Base-by-base conservation (phyloP, 2,113 vertebrate species). In the Tauraco erythrolophus region DNA sequence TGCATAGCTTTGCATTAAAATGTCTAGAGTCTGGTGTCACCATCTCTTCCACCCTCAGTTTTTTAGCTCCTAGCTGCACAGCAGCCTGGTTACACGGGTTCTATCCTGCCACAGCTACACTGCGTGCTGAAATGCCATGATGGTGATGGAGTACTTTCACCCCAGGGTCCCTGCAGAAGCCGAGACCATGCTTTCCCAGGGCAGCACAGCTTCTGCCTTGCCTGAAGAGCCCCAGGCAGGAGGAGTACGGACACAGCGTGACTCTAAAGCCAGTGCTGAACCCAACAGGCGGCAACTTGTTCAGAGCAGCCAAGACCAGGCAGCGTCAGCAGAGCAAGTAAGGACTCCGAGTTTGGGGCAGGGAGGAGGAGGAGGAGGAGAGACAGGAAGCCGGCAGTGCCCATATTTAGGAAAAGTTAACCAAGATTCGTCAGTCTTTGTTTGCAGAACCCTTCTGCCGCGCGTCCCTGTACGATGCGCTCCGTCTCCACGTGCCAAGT, bases 401-500 rank as follows among this genome's bases (percentile, higher is more conserved):
- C 60, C 66, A 4, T 30, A 54, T 65, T 78, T 46, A 75, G 88
- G 17, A 14, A 19, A 30, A 68, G 14, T 25, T n/a, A 21, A 22
- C 19, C 27, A 8, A 41, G 43, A 31, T 24, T 1, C 2, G 7
- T 22, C 71, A 33, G 21, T 12, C 28, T 51, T 62, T n/a, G 10
- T 19, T 39, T 5, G 46, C 69, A 31, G 12, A 27, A 53, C 30
- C 4, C n/a, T 70, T 76, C 50, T 11, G 72, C 33, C 66, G 84
- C 10, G 2, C 1, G 45, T 43, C 71, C 53, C 15, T 2, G 48
- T 3, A 5, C 0, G 17, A 13, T 0, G 6, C 50, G 2, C 9
- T 0, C n/a, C 28, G 18, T 18, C 21, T 6, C 76, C 86, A 54
- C 1, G 60, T 30, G 89, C 79, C 37, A 6, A 48, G 37, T 4